Evolutionary conservation across 2,888 invertebrate genomes (phyloP).

Genomic region (Agonopterix heracliana): DNA sequence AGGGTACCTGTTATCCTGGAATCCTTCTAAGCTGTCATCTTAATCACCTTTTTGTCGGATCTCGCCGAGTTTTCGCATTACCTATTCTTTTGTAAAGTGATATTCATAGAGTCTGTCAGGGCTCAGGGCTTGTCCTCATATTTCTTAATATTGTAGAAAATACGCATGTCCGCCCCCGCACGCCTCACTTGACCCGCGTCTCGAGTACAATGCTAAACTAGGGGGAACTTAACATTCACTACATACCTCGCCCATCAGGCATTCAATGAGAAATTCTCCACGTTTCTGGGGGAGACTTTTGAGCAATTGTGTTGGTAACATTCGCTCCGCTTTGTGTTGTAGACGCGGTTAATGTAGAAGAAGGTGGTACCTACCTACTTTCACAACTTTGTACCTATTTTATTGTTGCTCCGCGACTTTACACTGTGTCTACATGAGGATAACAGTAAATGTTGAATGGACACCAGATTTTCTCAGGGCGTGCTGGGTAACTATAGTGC

Average conservation of each 20-base stretch:
- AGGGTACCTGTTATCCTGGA: too few relatives aligned
- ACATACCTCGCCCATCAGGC: constrained; percentile 44
- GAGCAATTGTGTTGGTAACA: constrained; percentile 7
- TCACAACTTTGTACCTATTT: too few relatives aligned
- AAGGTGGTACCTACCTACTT: too few relatives aligned
- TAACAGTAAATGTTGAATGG: too few relatives aligned
- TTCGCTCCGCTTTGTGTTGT: constrained; percentile 1
- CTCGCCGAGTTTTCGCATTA: too few relatives aligned
- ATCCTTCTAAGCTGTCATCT: too few relatives aligned
- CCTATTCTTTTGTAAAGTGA: neutral
- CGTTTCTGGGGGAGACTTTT: constrained; percentile 21
- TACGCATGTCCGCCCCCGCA: constrained; percentile 3
- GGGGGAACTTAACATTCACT: constrained; percentile 48
- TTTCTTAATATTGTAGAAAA: neutral
- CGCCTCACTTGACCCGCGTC: constrained; percentile 6
- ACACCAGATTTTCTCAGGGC: too few relatives aligned
- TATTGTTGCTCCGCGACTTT: too few relatives aligned
- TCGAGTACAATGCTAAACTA: constrained; percentile 4
- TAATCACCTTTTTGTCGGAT: too few relatives aligned
- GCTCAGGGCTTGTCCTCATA: neutral
- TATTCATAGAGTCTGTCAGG: neutral
- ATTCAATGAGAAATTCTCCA: constrained; percentile 35
- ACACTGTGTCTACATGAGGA: too few relatives aligned
- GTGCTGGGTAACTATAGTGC: too few relatives aligned
- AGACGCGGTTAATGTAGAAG: neutral